Percentiles rank a stretch among this genome's conserved stretches.
phyloP scores from a whole-genome alignment of 1,140 invertebrate species.

The Drosophila auraria region DNA sequence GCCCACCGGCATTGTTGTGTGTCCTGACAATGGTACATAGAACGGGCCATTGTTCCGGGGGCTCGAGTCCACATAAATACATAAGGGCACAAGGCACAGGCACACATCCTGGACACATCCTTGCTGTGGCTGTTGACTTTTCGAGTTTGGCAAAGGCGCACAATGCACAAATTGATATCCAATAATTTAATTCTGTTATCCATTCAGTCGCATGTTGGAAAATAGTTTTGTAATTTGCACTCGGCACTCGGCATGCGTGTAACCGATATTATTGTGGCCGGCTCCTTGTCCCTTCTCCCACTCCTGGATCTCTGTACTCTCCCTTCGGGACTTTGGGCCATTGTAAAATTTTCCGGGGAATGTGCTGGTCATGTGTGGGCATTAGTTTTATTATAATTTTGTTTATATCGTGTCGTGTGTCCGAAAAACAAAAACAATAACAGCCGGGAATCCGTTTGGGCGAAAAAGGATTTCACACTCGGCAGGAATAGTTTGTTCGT shows the following conservation, averaged over 20 bases:
- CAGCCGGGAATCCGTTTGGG: conserved; percentile 62
- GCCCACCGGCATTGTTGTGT: conserved; percentile 70
- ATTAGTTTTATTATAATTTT: conserved; percentile 82
- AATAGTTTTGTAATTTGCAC: conserved; percentile 84
- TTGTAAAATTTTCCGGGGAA: conserved; percentile 72
- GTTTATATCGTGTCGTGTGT: conserved; percentile 69
- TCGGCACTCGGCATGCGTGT: conserved; percentile 80
- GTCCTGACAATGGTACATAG: conserved; percentile 70
- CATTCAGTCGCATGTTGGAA: conserved; percentile 75
- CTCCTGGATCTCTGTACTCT: neutral
- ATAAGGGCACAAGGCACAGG: conserved; percentile 14
- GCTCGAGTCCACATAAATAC: conserved; percentile 42
- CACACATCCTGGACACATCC: conserved; percentile 57
- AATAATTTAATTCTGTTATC: conserved; percentile 84
- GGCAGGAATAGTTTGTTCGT: conserved; percentile 46
- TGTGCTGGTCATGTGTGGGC: conserved; percentile 62
- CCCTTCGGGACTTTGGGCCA: conserved; percentile 47
- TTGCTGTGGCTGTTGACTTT: conserved; percentile 82
- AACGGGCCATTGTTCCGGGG: conserved; percentile 54
- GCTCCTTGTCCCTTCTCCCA: conserved; percentile 5
- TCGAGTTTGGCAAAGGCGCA: conserved; percentile 71
- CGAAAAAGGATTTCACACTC: conserved; percentile 82
- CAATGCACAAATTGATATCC: conserved; percentile 82
- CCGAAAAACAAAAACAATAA: conserved; percentile 54
- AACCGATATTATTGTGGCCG: conserved; percentile 78